Conservation (phyloP, 2,113 vertebrate genomes). For the Amazona vittata region DNA sequence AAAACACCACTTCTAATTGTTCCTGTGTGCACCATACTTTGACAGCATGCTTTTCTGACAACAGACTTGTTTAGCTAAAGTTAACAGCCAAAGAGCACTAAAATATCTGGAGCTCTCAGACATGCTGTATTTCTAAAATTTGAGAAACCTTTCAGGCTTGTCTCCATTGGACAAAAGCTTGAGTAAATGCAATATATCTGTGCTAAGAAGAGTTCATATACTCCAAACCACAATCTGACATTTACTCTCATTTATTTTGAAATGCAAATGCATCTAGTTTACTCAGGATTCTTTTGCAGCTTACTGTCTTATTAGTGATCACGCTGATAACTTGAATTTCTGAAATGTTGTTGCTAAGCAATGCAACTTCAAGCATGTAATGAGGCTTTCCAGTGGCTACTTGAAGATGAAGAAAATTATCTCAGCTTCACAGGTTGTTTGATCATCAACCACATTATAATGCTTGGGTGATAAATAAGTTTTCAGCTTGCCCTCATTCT, state of each 20-base stretch:
- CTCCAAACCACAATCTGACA: constrained; percentile 58
- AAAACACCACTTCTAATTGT: neutral
- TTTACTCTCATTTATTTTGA: constrained; percentile 69
- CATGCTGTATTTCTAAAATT: neutral
- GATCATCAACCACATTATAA: constrained; percentile 63
- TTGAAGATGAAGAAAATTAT: constrained; percentile 62
- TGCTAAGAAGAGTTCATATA: neutral
- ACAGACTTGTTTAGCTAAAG: neutral
- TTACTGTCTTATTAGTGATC: constrained; percentile 71
- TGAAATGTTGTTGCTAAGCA: constrained; percentile 73
- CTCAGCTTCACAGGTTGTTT: constrained; percentile 66
- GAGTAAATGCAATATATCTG: neutral
- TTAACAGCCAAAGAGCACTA: neutral
- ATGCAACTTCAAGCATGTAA: constrained; percentile 74
- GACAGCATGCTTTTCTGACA: neutral
- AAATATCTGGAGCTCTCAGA: neutral
- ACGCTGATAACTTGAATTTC: constrained; percentile 67
- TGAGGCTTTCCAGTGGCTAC: constrained; percentile 68
- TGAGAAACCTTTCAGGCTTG: constrained; percentile 25
- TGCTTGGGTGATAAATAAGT: constrained; percentile 57
- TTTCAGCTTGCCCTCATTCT: constrained; percentile 22
- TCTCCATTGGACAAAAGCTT: neutral
- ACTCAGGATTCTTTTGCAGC: constrained; percentile 53
- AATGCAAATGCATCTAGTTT: constrained; percentile 52
- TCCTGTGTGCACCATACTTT: neutral